Percentiles rank a stretch among this genome's conserved stretches.
These are phyloP conservation scores for Archaeoteleia sp. DNA, from an alignment of 2,888 invertebrate species.

Conservation along the genomic window DNA sequence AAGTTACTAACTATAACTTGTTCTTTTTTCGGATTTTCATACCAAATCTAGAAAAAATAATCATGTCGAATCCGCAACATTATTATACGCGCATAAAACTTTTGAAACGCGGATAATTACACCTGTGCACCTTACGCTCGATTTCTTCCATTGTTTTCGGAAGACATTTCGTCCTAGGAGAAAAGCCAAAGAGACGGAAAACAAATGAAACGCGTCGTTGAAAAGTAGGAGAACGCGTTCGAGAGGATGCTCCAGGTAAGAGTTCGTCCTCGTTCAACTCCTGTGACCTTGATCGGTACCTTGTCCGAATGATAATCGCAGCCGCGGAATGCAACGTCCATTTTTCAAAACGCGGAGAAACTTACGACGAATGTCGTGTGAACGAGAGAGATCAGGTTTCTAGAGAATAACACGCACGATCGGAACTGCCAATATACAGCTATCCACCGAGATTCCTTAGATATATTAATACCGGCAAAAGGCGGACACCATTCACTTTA, in stretches of 20 bases:
- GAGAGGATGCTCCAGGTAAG: slow-evolving; percentile 28
- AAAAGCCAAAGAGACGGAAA: too few relatives aligned
- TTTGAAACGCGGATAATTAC: too few relatives aligned
- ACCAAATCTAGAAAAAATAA: too few relatives aligned
- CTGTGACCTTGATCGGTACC: slow-evolving; percentile 62
- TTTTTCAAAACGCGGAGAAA: slow-evolving; percentile 51
- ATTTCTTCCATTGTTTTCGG: too few relatives aligned
- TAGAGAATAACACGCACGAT: slow-evolving; percentile 49
- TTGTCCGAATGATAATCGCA: slow-evolving; percentile 60
- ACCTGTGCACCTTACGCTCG: too few relatives aligned
- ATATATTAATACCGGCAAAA: not conserved
- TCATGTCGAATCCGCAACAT: too few relatives aligned
- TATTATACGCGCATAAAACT: too few relatives aligned
- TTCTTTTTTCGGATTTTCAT: too few relatives aligned
- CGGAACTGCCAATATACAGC: slow-evolving; percentile 29
- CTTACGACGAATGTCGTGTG: slow-evolving; percentile 46
- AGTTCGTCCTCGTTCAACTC: slow-evolving; percentile 55
- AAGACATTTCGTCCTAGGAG: too few relatives aligned
- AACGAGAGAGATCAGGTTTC: slow-evolving; percentile 59
- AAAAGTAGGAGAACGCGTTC: slow-evolving; percentile 13
- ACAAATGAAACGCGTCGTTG: too few relatives aligned
- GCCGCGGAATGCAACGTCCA: slow-evolving; percentile 46
- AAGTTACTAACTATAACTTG: too few relatives aligned
- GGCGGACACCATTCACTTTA: not conserved
- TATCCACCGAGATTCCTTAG: slow-evolving; percentile 9